Base-by-base conservation (phyloP, 2,888 invertebrate species). In the Flexamia atlantica region DNA sequence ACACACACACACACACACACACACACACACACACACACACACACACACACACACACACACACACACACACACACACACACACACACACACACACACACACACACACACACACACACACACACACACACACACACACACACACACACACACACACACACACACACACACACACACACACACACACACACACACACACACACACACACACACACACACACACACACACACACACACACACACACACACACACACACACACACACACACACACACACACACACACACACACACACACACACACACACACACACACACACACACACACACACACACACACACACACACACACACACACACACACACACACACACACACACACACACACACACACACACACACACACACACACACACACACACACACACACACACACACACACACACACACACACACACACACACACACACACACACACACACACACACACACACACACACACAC, bases 11-110 rank as follows among this genome's bases (percentile, higher is more conserved):
- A 57, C 23, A 57, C 57, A 23, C 20, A 57, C 57, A 23, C 20
- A 57, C 57, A 57, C 70, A 70, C 70, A 70, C 70, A 70, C 70
- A 70, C 70, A 70, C 70, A 70, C 70, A 70, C 70, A 70, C 70
- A 70, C 70, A 70, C 70, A 70, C 70, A 70, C 70, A 70, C 70
- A 70, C 70, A 70, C 70, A 70, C 70, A 70, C 70, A 70, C 70
- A 70, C 70, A 70, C 70, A 70, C 70, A 70, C 70, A 70, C 70
- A 70, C 70, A 70, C 70, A 70, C 70, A 70, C 70, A 70, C 70
- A 70, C 70, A 70, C 70, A 70, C 70, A 70, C 70, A 70, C 70
- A 70, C 70, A 70, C 70, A 70, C 70, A 70, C 70, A 70, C 70
- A 70, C 70, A 70, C 70, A 70, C 70, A 70, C 70, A 70, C 70